These are phyloP conservation scores for Girardinus metallicus DNA, from an alignment of 2,797 vertebrate genomes.

Conservation along the genomic window DNA sequence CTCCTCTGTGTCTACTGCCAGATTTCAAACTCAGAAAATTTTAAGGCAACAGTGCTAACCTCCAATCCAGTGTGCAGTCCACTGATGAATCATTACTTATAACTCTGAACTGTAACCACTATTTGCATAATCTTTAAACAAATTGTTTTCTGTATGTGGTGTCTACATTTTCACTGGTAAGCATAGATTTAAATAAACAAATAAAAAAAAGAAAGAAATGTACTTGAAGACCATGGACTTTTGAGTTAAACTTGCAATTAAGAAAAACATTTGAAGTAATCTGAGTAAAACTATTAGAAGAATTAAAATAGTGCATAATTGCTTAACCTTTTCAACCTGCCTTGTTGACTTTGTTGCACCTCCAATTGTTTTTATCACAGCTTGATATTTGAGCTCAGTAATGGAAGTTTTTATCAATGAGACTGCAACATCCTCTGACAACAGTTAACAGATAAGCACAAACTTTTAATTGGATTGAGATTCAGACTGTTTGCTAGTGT, in stretches of 20 bases:
- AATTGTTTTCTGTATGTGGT: background rate
- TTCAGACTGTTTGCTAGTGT: background rate
- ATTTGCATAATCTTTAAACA: background rate
- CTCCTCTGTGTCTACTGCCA: background rate
- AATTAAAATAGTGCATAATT: background rate
- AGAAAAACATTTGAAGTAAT: background rate
- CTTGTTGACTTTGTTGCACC: background rate
- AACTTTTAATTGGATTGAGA: background rate
- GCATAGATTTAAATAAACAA: too few species aligned
- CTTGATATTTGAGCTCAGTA: background rate
- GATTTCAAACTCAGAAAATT: background rate
- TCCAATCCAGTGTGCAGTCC: background rate
- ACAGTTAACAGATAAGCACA: background rate
- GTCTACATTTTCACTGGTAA: background rate
- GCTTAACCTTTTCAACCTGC: conserved; percentile 1
- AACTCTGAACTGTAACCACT: background rate
- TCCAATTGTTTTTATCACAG: background rate
- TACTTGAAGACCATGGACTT: background rate
- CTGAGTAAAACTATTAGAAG: background rate
- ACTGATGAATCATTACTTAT: background rate
- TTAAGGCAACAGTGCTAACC: background rate
- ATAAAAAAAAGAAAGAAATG: background rate
- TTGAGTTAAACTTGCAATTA: background rate
- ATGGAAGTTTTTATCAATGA: background rate
- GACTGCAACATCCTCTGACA: background rate